Evolutionary conservation across 1,140 invertebrate genomes (phyloP), one percentile per base, ranked within the genome.

Genomic region (Solen grandis): DNA sequence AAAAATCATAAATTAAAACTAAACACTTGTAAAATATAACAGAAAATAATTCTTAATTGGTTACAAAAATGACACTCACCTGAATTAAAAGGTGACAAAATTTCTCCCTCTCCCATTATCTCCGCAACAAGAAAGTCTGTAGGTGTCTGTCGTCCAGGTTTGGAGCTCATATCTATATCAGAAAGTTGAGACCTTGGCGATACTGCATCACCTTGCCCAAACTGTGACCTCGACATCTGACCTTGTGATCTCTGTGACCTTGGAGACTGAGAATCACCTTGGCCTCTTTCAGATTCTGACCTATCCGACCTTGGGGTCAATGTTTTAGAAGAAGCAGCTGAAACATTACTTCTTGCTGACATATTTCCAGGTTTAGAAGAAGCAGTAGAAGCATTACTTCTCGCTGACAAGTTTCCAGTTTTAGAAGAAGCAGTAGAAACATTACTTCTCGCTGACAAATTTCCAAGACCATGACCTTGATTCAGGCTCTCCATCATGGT

Each of bases 21-120:
- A n/a, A n/a, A n/a, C n/a, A n/a, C n/a, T n/a, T n/a, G n/a, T n/a
- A n/a, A n/a, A n/a, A n/a, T n/a, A n/a, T n/a, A n/a, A n/a, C n/a
- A n/a, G n/a, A n/a, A n/a, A n/a, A n/a, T n/a, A n/a, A n/a, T n/a
- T n/a, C n/a, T n/a, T n/a, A n/a, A n/a, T n/a, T n/a, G n/a, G n/a
- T n/a, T n/a, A n/a, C n/a, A n/a, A n/a, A n/a, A n/a, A n/a, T n/a
- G 41, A 10, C 41, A 46, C 29, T 52, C 60, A 80, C 77, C 77
- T 35, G 77, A 80, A 27, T 80, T 80, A 27, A 70, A 70, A 27
- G 77, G 77, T 63, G 77, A 72, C 36, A 72, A 27, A n/a, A 80
- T 69, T n/a, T 69, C 38, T 19, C 38, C 77, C 38, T 80, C 77
- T 29, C 77, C 77, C 77, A 80, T 70, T 8, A 80, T 80, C 54